These are phyloP conservation scores for Hypotaenidia philippensis DNA, from an alignment of 2,797 vertebrate genomes.

Conservation along the genomic window DNA sequence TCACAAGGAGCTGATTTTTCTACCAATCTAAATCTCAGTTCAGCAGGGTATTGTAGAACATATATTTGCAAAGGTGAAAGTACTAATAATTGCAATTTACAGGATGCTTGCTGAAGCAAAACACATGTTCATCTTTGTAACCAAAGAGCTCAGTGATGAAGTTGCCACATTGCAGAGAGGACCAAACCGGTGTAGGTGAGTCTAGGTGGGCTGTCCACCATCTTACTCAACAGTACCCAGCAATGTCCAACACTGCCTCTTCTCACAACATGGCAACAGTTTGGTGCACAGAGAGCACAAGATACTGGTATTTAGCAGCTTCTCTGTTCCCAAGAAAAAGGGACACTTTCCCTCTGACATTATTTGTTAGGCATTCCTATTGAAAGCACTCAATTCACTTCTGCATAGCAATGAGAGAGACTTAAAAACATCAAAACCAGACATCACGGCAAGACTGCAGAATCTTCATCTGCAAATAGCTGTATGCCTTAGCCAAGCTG, in stretches of 20 bases:
- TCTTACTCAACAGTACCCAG: neutral
- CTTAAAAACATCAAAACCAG: neutral
- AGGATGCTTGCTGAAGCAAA: neutral
- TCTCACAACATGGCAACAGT: neutral
- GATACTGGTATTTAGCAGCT: too few relatives aligned
- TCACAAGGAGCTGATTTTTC: neutral
- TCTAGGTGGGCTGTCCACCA: neutral
- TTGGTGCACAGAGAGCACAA: neutral
- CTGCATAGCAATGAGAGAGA: neutral
- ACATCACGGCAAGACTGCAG: neutral
- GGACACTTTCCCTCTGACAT: rapidly evolving
- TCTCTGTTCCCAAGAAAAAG: neutral
- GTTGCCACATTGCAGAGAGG: neutral
- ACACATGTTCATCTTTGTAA: neutral
- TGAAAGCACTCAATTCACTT: rapidly evolving
- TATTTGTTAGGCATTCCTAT: neutral
- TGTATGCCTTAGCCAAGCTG: neutral
- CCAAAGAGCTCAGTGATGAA: neutral
- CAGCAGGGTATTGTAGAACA: neutral
- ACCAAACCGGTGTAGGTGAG: neutral
- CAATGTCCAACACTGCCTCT: neutral
- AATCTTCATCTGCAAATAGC: neutral
- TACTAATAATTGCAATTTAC: neutral
- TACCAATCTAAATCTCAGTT: neutral
- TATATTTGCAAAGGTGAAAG: neutral